phyloP scores from a whole-genome alignment of 2,797 vertebrate genomes.

The Molossus molossus region DNA sequence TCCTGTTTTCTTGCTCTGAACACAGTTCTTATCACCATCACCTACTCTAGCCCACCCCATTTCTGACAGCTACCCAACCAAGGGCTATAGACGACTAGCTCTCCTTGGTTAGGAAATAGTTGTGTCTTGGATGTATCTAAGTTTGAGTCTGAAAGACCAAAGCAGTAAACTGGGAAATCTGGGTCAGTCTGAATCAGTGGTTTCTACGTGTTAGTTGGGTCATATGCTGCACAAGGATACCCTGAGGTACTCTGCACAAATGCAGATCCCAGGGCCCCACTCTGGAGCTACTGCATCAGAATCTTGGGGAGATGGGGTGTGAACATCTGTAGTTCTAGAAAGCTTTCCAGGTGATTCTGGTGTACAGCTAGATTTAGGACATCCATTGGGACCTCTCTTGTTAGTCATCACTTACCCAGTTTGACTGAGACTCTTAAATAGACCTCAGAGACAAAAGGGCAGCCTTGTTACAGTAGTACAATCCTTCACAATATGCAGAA shows the following conservation, averaged over 20 bases:
- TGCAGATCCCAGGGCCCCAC: neutral
- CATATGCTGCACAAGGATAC: neutral
- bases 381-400: conserved; percentile 4
- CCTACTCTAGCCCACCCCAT: neutral
- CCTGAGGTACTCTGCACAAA: neutral
- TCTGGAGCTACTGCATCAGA: neutral
- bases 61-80: neutral
- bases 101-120: conserved; percentile 38
- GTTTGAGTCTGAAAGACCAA: neutral
- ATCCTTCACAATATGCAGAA: conserved; percentile 40
- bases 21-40: neutral
- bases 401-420: neutral
- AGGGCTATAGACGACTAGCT: neutral
- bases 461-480: neutral
- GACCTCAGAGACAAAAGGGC: conserved; percentile 48
- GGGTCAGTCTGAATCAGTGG: neutral
- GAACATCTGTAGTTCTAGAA: conserved; percentile 39
- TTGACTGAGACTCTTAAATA: conserved; percentile 45
- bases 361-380: conserved; percentile 13
- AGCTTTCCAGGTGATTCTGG: conserved; percentile 27
- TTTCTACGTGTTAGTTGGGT: conserved; percentile 46
- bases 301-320: neutral
- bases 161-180: neutral
- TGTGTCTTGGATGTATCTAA: neutral
- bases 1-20: neutral